These are phyloP conservation scores for Ciconia stormi DNA, from an alignment of 2,113 vertebrate genomes.

Conservation along the genomic window DNA sequence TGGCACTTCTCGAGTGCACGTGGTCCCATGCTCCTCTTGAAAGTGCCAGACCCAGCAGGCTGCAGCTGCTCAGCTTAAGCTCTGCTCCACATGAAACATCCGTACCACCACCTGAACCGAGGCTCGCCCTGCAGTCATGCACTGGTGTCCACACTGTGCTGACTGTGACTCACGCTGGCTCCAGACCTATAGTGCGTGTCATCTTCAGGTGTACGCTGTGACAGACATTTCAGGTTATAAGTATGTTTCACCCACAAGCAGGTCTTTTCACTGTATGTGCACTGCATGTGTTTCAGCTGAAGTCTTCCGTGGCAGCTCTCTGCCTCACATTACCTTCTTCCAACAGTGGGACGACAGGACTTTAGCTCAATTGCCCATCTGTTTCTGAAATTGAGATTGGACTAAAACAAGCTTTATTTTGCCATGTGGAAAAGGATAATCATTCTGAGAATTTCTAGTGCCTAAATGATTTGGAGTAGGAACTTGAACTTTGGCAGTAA, in stretches of 20 bases:
- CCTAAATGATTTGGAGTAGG: neutral
- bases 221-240: neutral
- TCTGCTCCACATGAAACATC: neutral
- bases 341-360: neutral
- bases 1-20: neutral
- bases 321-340: neutral
- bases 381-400: neutral
- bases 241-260: neutral
- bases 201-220: neutral
- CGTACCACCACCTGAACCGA: accelerated
- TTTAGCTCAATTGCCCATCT: neutral
- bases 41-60: neutral
- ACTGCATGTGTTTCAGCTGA: neutral
- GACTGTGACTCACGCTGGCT: neutral
- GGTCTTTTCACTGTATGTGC: neutral
- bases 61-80: neutral
- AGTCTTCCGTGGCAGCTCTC: neutral
- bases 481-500: neutral
- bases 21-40: neutral
- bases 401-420: neutral
- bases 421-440: neutral
- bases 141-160: accelerated
- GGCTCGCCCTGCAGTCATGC: accelerated
- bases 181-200: neutral
- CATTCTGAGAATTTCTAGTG: neutral